Conservation (phyloP, 2,888 invertebrate species). For the Eudemis profundana region DNA sequence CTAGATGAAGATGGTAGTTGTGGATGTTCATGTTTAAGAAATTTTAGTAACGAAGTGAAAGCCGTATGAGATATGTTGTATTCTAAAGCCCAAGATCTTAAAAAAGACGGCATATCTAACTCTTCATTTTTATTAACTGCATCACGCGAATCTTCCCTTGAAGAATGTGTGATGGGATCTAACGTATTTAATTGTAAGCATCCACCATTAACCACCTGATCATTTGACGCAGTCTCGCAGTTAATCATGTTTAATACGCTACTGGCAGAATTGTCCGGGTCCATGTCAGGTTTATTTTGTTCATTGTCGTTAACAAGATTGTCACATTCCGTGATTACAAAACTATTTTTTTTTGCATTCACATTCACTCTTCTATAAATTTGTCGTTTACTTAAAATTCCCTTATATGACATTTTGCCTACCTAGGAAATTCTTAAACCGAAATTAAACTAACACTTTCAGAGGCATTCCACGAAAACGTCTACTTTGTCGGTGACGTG, state of each 20-base stretch:
- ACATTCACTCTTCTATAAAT: constrained; percentile 3
- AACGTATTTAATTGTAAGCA: not conserved
- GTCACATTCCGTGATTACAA: not conserved
- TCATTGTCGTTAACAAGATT: no score
- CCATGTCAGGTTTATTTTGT: no score
- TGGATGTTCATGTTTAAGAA: constrained; percentile 39
- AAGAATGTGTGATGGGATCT: not conserved
- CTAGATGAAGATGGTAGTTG: constrained; percentile 40
- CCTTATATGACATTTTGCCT: not conserved
- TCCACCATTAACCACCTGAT: not conserved
- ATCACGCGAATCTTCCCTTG: no score
- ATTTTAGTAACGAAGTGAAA: constrained; percentile 30
- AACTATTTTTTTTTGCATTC: constrained; percentile 9
- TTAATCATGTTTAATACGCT: no score
- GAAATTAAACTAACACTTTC: no score
- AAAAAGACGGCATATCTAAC: not conserved
- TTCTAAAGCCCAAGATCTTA: constrained; percentile 39
- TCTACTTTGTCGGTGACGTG: no score
- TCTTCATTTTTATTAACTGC: not conserved
- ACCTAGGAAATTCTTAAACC: not conserved
- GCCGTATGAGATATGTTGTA: constrained; percentile 44
- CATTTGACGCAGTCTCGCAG: no score
- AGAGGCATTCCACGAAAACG: no score
- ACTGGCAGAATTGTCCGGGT: not conserved
- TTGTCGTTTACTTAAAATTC: constrained; percentile 10